Evolutionary conservation across 2,888 invertebrate genomes (phyloP).

Genomic region (Ditylenchus weischeri): DNA sequence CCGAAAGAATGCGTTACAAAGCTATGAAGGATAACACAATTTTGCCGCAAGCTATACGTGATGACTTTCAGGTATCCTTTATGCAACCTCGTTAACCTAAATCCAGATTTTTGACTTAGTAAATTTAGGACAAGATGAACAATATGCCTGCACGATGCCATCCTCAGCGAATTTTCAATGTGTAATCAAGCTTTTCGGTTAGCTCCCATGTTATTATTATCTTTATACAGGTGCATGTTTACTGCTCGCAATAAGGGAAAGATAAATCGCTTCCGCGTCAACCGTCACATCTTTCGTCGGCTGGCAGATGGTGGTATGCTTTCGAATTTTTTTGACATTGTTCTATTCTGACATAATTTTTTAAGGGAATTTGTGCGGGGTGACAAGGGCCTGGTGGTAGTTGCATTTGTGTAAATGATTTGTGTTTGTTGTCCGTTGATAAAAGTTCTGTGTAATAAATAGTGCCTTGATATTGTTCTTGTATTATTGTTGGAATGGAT

Average conservation of each 20-base stretch:
- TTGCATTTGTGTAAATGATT: too few relatives aligned
- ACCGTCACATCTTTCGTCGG: conserved; percentile 83
- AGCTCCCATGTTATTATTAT: not conserved
- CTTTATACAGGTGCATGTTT: conserved; percentile 74
- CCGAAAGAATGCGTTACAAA: conserved; percentile 76
- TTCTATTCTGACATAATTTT: too few relatives aligned
- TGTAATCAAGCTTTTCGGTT: not conserved
- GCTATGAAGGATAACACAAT: conserved; percentile 80
- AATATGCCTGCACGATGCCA: conserved; percentile 48
- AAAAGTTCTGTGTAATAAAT: too few relatives aligned
- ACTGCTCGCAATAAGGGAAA: conserved; percentile 79
- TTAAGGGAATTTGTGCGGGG: too few relatives aligned
- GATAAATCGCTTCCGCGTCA: conserved; percentile 77
- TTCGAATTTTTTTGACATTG: too few relatives aligned
- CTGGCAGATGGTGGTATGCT: conserved; percentile 78
- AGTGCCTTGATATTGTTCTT: too few relatives aligned
- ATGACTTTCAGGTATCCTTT: conserved; percentile 45
- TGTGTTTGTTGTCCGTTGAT: too few relatives aligned
- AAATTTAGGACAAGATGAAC: conserved; percentile 52
- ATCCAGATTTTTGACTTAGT: too few relatives aligned
- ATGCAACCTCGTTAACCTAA: too few relatives aligned
- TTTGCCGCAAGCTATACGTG: conserved; percentile 67
- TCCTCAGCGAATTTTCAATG: conserved; percentile 15
- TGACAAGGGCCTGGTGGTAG: too few relatives aligned
- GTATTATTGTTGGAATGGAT: too few relatives aligned